A percentile compares a stretch with the other conserved stretches of the same genome.
These are phyloP conservation scores for Copidosoma aretas DNA, from an alignment of 2,888 invertebrate species.

Conservation along the genomic window DNA sequence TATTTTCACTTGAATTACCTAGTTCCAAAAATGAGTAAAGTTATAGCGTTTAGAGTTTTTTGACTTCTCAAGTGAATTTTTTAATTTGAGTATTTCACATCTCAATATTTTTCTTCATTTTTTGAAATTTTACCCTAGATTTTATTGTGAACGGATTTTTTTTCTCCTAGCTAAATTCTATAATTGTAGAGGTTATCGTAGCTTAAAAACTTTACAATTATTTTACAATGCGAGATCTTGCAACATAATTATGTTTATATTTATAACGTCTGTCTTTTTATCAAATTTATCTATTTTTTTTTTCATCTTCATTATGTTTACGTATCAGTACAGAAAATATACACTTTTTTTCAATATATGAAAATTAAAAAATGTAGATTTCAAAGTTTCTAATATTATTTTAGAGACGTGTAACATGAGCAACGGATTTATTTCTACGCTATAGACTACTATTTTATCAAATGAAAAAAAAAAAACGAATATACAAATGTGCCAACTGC, in stretches of 20 bases:
- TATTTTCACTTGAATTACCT: conserved; percentile 24
- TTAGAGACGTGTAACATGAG: conserved; percentile 7
- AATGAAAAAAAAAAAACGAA: too few relatives aligned
- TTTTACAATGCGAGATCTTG: conserved; percentile 32
- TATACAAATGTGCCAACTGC: conserved; percentile 3
- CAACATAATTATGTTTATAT: conserved; percentile 34
- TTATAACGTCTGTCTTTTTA: conserved; percentile 30
- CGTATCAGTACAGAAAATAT: conserved; percentile 35
- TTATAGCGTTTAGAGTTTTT: conserved; percentile 30
- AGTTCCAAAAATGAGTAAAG: conserved; percentile 32
- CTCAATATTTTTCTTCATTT: conserved; percentile 15
- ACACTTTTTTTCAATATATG: conserved; percentile 22
- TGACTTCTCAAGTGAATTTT: conserved; percentile 23
- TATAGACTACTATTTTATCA: background rate
- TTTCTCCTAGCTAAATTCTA: conserved; percentile 36
- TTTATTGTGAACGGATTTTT: conserved; percentile 29
- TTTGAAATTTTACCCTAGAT: conserved; percentile 31
- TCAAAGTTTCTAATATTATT: conserved; percentile 2
- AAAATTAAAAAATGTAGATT: conserved; percentile 23
- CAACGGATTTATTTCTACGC: conserved; percentile 20
- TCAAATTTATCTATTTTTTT: conserved; percentile 29
- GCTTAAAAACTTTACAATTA: conserved; percentile 40
- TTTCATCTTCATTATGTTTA: conserved; percentile 13
- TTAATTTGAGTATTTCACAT: conserved; percentile 39
- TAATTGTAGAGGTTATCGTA: conserved; percentile 30